A percentile compares a stretch with the other conserved stretches of the same genome.
phyloP scores from a whole-genome alignment of 2,113 vertebrate genomes.

The Dromas ardeola region DNA sequence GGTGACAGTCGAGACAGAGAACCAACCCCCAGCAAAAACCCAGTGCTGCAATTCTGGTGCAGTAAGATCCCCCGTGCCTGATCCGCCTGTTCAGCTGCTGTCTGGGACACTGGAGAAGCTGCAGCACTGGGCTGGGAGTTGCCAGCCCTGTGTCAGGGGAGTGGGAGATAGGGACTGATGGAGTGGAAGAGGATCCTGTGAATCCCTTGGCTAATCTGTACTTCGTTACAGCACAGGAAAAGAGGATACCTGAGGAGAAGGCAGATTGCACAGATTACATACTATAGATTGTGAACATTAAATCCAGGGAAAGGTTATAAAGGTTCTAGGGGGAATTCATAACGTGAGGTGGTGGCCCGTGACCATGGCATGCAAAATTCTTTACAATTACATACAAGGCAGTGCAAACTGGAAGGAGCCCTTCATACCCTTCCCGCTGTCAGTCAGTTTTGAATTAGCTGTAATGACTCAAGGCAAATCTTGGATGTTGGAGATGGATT shows the following conservation, averaged over 20 bases:
- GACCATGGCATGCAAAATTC: not conserved
- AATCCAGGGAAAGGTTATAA: not conserved
- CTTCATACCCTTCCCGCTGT: not conserved
- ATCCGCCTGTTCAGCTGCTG: not conserved
- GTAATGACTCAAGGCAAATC: not conserved
- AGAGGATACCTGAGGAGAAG: not conserved
- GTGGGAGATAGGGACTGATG: not conserved
- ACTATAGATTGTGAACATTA: not conserved
- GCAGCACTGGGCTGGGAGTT: not conserved
- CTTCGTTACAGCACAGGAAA: fast-evolving
- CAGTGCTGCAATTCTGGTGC: not conserved
- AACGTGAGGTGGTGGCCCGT: not conserved
- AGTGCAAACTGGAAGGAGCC: not conserved
- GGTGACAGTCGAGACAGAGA: not conserved
- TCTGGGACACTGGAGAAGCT: not conserved
- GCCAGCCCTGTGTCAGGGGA: not conserved
- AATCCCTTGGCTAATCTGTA: not conserved
- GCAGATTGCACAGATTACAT: not conserved
- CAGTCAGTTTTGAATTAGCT: not conserved
- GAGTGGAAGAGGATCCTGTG: not conserved
- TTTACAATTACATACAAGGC: not conserved
- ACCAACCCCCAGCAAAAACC: not conserved
- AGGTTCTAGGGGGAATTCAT: not conserved
- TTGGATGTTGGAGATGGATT: not conserved
- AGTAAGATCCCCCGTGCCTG: fast-evolving